Percentiles rank a stretch among this genome's conserved stretches.
Conservation (phyloP, 1,140 invertebrate genomes). For the Lutraria rhynchaena region DNA sequence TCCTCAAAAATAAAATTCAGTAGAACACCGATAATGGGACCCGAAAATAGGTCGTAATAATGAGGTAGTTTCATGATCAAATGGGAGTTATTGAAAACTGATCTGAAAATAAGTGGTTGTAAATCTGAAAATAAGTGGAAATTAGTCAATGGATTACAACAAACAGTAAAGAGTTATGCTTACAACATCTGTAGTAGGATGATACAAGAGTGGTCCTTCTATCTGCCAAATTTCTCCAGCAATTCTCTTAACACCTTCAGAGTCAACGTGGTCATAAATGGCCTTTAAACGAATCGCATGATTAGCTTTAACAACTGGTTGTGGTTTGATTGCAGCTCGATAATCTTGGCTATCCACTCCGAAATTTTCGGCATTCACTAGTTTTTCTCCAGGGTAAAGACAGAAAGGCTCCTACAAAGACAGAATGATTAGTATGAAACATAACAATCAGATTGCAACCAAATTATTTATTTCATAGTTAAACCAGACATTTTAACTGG, state of each 20-base stretch:
- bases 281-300: constrained; percentile 80
- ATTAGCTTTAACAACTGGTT: constrained; percentile 80
- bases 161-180: constrained; percentile 36
- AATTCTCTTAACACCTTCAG: constrained; percentile 66
- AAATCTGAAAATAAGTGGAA: too few relatives aligned
- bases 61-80: too few relatives aligned
- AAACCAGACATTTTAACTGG: neutral
- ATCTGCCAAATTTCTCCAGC: constrained; percentile 82
- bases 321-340: constrained; percentile 67
- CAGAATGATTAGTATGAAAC: neutral
- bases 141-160: too few relatives aligned
- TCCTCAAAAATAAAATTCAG: constrained; percentile 67
- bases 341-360: constrained; percentile 53
- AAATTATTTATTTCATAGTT: neutral
- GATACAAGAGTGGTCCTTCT: constrained; percentile 74
- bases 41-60: too few relatives aligned
- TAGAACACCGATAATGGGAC: too few relatives aligned
- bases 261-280: constrained; percentile 77
- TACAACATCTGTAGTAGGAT: constrained; percentile 73
- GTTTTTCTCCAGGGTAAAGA: constrained; percentile 83
- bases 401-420: constrained; percentile 83
- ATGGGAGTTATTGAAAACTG: too few relatives aligned
- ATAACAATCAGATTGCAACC: neutral
- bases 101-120: too few relatives aligned
- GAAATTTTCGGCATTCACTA: constrained; percentile 70